Base-by-base conservation (phyloP, 2,888 invertebrate species). In the Leptopilina syphax region DNA sequence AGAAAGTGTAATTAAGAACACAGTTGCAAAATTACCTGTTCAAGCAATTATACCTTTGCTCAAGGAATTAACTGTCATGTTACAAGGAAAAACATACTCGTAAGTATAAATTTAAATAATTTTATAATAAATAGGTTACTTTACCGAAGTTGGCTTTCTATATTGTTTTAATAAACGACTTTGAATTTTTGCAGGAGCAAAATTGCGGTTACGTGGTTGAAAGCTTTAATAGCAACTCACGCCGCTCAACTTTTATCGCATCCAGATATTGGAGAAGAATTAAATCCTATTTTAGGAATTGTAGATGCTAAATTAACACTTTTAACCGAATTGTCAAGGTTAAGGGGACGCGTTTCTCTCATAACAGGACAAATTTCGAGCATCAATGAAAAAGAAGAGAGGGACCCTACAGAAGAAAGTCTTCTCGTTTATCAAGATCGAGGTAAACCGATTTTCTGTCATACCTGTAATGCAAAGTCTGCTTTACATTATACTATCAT, bases 1-100 rank as follows among this genome's bases (percentile, higher is more conserved):
- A 78, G 93, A 94, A 27, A 93, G 91, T 0, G 93, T 96, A 0
- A 96, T 98, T 7, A 92, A 93, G 65, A 95, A 95, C 82, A 98
- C 98, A 0, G 93, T 98, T 24, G 93, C 94, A 78, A 94, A 94
- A 77, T 92, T 98, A 80, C 97, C 98, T 0, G 93, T 97, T 0
- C 95, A 96, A 84, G 95, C 95, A 79, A 94, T 98, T 34, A 93
- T 95, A 0, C 94, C 95, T 0, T 91, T 98, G 13, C 90, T 98
- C 5, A 94, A 95, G 83, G 96, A 97, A 90, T 93, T 98, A 0
- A 94, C 95, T 0, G 90, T 92, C 4, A 93, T 96, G 91, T 93
- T 97, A 83, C 93, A 95, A 80, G 94, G 94, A 84, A 96, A 95
- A 90, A 95, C 95, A 0, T 92, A 93, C 86, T 93, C 94, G 96